Conservation (phyloP, 92 coral and sea anemone species). For the Porites rus region DNA sequence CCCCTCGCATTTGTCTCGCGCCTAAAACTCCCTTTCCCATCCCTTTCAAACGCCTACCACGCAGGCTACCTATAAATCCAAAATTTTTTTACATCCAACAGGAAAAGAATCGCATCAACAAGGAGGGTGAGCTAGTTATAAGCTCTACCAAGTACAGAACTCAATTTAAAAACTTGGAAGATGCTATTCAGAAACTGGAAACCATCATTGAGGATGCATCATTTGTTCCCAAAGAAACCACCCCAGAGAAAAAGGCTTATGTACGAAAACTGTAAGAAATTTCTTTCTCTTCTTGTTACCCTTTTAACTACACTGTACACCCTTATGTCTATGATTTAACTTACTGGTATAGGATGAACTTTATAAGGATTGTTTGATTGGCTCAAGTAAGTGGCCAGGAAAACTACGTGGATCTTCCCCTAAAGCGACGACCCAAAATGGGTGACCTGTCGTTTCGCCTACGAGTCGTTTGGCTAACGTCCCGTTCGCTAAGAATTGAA, state of each 20-base stretch:
- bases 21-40: too few species aligned
- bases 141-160: slow-evolving; percentile 85
- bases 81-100: background rate
- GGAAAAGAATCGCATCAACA: slow-evolving; percentile 90
- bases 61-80: too few species aligned
- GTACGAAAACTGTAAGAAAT: slow-evolving; percentile 82
- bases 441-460: too few species aligned
- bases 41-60: too few species aligned
- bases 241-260: slow-evolving; percentile 79
- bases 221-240: slow-evolving; percentile 76
- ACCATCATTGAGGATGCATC: slow-evolving; percentile 82
- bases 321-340: background rate
- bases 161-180: slow-evolving; percentile 87
- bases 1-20: too few species aligned
- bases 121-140: slow-evolving; percentile 80
- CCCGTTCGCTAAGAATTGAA: too few species aligned
- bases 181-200: slow-evolving; percentile 77
- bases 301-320: background rate
- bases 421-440: too few species aligned
- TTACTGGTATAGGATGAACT: background rate
- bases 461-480: too few species aligned
- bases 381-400: too few species aligned
- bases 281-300: background rate
- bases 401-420: too few species aligned
- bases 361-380: too few species aligned